Base-by-base conservation (phyloP, 2,113 vertebrate species). In the Colistium nudipinnis region DNA sequence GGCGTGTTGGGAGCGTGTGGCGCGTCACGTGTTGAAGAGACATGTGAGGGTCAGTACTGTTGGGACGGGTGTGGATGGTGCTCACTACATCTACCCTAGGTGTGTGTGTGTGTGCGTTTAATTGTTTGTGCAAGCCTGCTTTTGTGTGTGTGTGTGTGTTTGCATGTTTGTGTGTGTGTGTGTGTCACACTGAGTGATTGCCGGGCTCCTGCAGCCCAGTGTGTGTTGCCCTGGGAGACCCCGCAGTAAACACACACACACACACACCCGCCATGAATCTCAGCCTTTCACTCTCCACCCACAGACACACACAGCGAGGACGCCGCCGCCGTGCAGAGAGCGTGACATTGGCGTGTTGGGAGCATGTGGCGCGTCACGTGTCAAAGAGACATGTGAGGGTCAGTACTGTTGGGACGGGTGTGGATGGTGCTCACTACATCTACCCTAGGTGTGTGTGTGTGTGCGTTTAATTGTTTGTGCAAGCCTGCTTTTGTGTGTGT, bases 241-340 rank as follows among this genome's bases (percentile, higher is more conserved):
- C 48, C 27, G 62, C 66, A 73, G 59, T 82, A 86, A 86, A 86
- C 80, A 86, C 74, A 84, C 76, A 82, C 73, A 67, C 35, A 54
- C 57, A 44, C 59, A 62, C 62, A 65, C 51, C 4, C 20, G 65
- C 48, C 57, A 86, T 80, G 81, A 86, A 86, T 88, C 78, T 85
- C 53, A 73, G 72, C 78, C 76, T 56, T 13, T 14, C 3, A 14
- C n/a, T 51, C 56, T 71, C 24, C 74, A 53, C 59, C 33, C 61
- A 63, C 17, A 79, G 12, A n/a, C n/a, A n/a, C n/a, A n/a, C n/a
- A n/a, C n/a, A n/a, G n/a, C n/a, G n/a, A n/a, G n/a, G n/a, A n/a
- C n/a, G n/a, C n/a, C n/a, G n/a, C n/a, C n/a, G n/a, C n/a, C n/a
- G n/a, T n/a, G n/a, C n/a, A n/a, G n/a, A n/a, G n/a, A n/a, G n/a